A percentile compares a stretch with the other conserved stretches of the same genome.
These are phyloP conservation scores for Platorchestia sp. DNA, from an alignment of 1,140 invertebrate species.

Conservation along the genomic window DNA sequence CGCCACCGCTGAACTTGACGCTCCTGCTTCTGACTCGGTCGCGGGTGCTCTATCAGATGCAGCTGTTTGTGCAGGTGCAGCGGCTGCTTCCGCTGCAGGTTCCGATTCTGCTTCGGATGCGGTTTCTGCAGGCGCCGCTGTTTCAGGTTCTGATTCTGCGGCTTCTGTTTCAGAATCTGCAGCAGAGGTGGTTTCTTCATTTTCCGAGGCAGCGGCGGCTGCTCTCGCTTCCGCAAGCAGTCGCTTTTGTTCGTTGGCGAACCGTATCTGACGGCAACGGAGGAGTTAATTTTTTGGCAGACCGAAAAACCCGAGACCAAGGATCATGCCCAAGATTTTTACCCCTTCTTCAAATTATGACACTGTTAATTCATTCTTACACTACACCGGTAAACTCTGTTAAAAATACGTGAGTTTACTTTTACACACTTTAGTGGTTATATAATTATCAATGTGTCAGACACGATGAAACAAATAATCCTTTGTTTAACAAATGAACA, in stretches of 20 bases:
- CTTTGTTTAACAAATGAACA: not conserved
- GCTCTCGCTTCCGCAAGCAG: constrained; percentile 22
- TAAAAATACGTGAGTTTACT: not conserved
- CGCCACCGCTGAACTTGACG: not conserved
- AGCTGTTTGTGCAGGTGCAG: not conserved
- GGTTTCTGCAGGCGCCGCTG: not conserved
- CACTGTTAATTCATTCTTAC: not conserved
- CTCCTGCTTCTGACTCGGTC: not conserved
- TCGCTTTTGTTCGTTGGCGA: constrained; percentile 45
- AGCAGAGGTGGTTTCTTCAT: not conserved
- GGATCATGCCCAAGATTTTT: not conserved
- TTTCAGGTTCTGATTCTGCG: not conserved
- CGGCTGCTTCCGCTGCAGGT: not conserved
- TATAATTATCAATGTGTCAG: not conserved
- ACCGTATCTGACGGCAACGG: not conserved
- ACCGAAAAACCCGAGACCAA: not conserved
- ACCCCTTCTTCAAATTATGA: too few species aligned
- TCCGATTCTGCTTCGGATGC: not conserved
- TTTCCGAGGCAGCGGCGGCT: not conserved
- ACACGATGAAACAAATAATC: not conserved
- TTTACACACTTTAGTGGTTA: not conserved
- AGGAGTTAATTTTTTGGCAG: not conserved
- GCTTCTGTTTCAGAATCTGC: not conserved
- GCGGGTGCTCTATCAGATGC: not conserved
- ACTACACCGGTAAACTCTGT: not conserved